Evolutionary conservation across 2,888 invertebrate genomes (phyloP).

Genomic region (Nephrotoma flavescens): DNA sequence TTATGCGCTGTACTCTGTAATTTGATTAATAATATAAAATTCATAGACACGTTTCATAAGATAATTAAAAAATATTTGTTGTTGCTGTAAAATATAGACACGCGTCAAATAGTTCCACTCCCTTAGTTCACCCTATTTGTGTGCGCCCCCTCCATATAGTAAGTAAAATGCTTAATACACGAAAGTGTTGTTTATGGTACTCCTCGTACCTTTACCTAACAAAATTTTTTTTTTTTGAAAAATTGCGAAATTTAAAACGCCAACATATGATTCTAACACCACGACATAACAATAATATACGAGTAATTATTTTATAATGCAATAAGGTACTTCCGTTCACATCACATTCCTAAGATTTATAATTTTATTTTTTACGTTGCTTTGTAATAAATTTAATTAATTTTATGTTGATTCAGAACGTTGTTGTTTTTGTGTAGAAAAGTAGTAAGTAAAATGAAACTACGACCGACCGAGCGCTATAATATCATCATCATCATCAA

Average conservation of each 20-base stretch:
- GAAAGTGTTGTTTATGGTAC: not conserved
- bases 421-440: not conserved
- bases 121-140: not conserved
- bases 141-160: not conserved
- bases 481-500: not conserved
- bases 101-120: not conserved
- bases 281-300: not conserved
- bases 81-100: not conserved
- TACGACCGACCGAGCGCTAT: not conserved
- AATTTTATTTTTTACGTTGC: not conserved
- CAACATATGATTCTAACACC: not conserved
- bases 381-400: not conserved
- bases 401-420: not conserved
- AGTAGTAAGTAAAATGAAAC: not conserved
- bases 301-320: not conserved
- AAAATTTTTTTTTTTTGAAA: not conserved
- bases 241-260: not conserved
- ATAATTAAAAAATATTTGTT: not conserved
- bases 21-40: not conserved
- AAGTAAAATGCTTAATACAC: not conserved
- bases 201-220: not conserved
- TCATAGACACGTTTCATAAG: not conserved
- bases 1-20: not conserved
- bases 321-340: constrained; percentile 3
- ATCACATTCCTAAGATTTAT: not conserved